Evolutionary conservation across 1,140 invertebrate genomes (phyloP).

Genomic region (Temnothorax longispinosus): DNA sequence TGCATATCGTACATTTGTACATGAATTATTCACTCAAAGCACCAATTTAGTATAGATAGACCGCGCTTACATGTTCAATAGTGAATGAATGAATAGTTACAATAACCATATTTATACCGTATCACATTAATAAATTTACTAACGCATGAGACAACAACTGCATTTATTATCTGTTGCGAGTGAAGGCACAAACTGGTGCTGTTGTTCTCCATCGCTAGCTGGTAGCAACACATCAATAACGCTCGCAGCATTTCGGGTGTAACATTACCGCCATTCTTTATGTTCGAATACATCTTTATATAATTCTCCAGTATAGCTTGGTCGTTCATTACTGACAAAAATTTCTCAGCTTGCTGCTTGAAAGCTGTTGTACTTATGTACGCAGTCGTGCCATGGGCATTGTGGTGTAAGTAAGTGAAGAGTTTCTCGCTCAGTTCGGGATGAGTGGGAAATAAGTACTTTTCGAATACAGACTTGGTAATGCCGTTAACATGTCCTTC

Average conservation of each 20-base stretch:
- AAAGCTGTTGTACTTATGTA: constrained; percentile 88
- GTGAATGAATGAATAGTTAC: not conserved
- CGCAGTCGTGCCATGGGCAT: constrained; percentile 87
- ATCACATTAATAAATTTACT: constrained; percentile 70
- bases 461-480: constrained; percentile 87
- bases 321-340: constrained; percentile 90
- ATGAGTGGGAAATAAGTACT: constrained; percentile 92
- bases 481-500: constrained; percentile 90
- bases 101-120: not conserved
- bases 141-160: constrained; percentile 90
- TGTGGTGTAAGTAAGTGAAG: constrained; percentile 88
- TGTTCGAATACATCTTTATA: constrained; percentile 87
- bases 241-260: constrained; percentile 87
- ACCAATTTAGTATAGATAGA: not conserved
- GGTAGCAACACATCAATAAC: constrained; percentile 90
- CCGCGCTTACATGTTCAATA: too few relatives aligned
- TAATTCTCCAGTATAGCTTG: constrained; percentile 89
- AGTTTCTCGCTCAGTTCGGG: constrained; percentile 89
- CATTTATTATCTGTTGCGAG: constrained; percentile 89
- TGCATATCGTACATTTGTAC: not conserved
- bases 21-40: not conserved
- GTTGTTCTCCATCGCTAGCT: constrained; percentile 91
- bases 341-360: constrained; percentile 90
- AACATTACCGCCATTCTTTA: constrained; percentile 85
- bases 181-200: constrained; percentile 86